Base-by-base conservation (phyloP, 30 jellyfish, hydroid and myxozoan genomes). In the Turritopsis dohrnii region DNA sequence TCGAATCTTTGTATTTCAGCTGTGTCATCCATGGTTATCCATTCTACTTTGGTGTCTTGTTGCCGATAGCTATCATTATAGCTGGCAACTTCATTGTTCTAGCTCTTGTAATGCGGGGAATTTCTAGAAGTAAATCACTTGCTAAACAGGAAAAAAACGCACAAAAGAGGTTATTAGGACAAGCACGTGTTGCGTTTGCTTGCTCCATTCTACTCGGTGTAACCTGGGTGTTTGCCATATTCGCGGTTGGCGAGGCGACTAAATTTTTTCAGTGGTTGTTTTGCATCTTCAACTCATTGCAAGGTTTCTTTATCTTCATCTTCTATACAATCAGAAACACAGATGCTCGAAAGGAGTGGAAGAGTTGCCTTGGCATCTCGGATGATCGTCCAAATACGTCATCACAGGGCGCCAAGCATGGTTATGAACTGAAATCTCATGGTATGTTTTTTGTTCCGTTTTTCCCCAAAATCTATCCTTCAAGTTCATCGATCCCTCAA, bases 141-240 rank as follows among this genome's bases (percentile, higher is more conserved):
- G 26, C 52, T 13, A 26, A 29, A 13, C 26, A 26, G 18, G 41
- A 28, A 17, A 29, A 75, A 22, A 41, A 27, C n/a, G 69, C 28
- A 17, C 16, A 28, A 27, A 17, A 31, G 25, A 26, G 83, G 19
- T 0, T 69, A 9, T 69, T 69, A 27, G 31, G 77, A n/a, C 84
- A 82, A 82, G 89, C 76, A 20, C 89, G 89, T 23, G 65, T 82
- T 28, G 89, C 89, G 17, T 82, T 82, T 52, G 84, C 89, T n/a
- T 82, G 89, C 21, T 69, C 89, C 71, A 71, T 71, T 25, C 65
- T 82, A 23, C 83, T 82, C 21, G 89, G 89, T 16, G 26, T 71
- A 30, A 82, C 89, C 21, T 82, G 89, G 89, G 86, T 82, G 8
- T 82, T 82, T 66, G 89, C 74, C 23, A 8, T 82, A 19, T 28